These are phyloP conservation scores for Synanthedon andrenaeformis DNA, from an alignment of 2,888 invertebrate genomes.

Conservation along the genomic window DNA sequence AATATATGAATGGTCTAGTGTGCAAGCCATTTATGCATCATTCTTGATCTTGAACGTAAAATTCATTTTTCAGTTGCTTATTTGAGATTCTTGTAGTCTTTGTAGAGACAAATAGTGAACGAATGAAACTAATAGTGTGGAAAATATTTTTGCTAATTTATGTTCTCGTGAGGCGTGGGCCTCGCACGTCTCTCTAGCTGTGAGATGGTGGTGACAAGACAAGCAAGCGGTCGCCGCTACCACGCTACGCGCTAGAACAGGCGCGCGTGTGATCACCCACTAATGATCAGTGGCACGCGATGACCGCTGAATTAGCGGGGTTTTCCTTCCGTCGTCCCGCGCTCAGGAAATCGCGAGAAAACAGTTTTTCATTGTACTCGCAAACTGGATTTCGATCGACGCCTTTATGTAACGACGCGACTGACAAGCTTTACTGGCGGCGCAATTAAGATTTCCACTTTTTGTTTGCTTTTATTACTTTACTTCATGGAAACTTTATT, in stretches of 20 bases:
- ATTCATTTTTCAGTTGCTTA: no score
- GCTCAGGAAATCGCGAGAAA: constrained; percentile 64
- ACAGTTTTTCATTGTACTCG: constrained; percentile 55
- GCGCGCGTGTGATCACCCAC: constrained; percentile 19
- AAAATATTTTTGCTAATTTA: no score
- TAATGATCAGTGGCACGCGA: constrained; percentile 60
- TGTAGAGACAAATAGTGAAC: no score
- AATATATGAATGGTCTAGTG: no score
- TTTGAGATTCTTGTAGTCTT: no score
- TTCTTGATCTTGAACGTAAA: no score
- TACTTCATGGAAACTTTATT: constrained; percentile 69
- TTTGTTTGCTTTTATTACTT: constrained; percentile 65
- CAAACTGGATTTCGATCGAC: constrained; percentile 57
- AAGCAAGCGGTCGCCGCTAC: constrained; percentile 4
- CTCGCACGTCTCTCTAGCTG: constrained; percentile 3
- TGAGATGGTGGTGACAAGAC: constrained; percentile 2
- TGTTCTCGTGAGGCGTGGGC: constrained; percentile 5
- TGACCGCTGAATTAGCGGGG: constrained; percentile 49
- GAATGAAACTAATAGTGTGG: no score
- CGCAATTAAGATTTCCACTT: constrained; percentile 68
- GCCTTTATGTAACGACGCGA: constrained; percentile 59
- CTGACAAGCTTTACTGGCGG: constrained; percentile 53
- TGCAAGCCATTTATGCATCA: no score
- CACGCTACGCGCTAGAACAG: constrained; percentile 7
- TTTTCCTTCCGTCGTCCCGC: constrained; percentile 61